Evolutionary conservation across 2,797 vertebrate genomes (phyloP), one percentile per base, ranked within the genome.

Genomic region (Cheirogaleus major): DNA sequence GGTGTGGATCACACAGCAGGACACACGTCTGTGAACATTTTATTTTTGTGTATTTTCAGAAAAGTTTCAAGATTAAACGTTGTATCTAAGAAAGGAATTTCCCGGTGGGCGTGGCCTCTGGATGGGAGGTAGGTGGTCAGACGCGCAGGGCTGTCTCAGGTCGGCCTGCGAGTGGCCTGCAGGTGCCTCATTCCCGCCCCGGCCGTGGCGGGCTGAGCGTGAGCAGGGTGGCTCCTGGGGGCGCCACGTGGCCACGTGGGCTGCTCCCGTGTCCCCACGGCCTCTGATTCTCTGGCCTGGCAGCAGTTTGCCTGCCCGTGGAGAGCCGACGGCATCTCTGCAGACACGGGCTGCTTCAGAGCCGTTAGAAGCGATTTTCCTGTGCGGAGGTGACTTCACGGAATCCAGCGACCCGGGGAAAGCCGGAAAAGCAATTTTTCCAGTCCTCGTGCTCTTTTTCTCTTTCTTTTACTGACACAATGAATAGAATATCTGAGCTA

Each of bases 161-260:
- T 17, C 18, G 1, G 7, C 18, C 9, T 15, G 38, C 45, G 11
- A 45, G 45, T 15, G 2, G 7, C 23, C 4, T 0, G 38, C 17
- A 2, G 38, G 8, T 0, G 9, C 30, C 3, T 15, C 43, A 2
- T 14, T 12, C 41, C 1, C 7, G 23, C 7, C 48, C 7, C 48
- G 13, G 48, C 48, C 48, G 17, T 5, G 5, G 50, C 1, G 50
- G 50, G 0, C 22, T 1, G 11, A 7, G 30, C 2, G 0, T 18
- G 2, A 8, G 55, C 3, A 15, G 8, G 14, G 10, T 2, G 2
- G 48, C 43, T 11, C 48, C 59, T 55, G n/a, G 69, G 25, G 32
- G 43, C 1, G 2, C 2, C 0, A 15, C 3, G 8, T 1, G 15
- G 17, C 22, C 67, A 17, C 15, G 0, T 6, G 30, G 7, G 9